Base-by-base conservation (phyloP, 1,140 invertebrate genomes). In the Drosophila albomicans region DNA sequence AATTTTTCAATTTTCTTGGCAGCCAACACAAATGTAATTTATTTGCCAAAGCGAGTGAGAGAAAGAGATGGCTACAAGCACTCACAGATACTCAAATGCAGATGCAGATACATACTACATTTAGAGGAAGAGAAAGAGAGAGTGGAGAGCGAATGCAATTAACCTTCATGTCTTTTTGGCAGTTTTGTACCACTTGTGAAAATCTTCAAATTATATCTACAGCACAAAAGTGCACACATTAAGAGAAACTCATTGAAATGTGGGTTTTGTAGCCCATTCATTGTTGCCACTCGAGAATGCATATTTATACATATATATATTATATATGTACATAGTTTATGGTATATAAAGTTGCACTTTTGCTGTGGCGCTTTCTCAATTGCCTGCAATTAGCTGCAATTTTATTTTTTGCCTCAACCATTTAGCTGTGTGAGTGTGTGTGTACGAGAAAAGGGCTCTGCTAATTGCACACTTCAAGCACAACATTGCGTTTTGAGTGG, bases 161-260 rank as follows among this genome's bases (percentile, higher is more conserved):
- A 89, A 89, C 85, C 85, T 89, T 89, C 85, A 85, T 89, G 85
- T 89, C 75, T 73, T 89, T 88, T 89, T 89, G 85, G 65, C 85
- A 89, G 85, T 87, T 87, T 72, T 63, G 69, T 69, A 51, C 59
- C 78, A 84, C 80, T 87, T 81, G 77, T 67, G 74, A 84, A 88
- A 62, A 75, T 82, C 84, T 88, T 87, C 63, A 87, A 78, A 84
- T 87, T 81, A 82, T 88, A 75, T 78, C 48, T 69, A 64, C 51
- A 30, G 43, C 64, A 62, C 8, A 48, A 75, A 46, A 15, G 78
- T 72, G 65, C 52, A 71, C 11, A 35, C 20, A 41, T 70, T 72
- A 58, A 58, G 66, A 59, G 63, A 16, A 57, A 11, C 32, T 30
- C 48, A 56, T 69, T 61, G 49, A 48, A 78, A 70, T 56, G 43